These are phyloP conservation scores for Chrysomallon squamiferum DNA, from an alignment of 1,140 invertebrate species.

Conservation along the genomic window DNA sequence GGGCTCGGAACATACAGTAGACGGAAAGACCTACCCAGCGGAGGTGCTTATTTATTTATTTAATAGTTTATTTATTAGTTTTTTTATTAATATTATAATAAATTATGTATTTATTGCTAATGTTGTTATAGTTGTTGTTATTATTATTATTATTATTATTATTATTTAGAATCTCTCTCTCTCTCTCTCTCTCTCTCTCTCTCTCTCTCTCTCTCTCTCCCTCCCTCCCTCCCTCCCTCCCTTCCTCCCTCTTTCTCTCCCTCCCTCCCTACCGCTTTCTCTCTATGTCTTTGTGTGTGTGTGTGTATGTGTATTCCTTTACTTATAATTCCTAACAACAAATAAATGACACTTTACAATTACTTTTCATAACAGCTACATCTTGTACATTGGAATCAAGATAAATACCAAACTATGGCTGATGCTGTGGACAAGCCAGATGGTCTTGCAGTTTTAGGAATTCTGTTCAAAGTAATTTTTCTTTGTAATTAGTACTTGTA, in stretches of 20 bases:
- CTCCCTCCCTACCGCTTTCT: no score
- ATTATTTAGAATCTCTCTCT: not conserved
- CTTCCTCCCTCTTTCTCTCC: not conserved
- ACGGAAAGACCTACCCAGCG: slow-evolving; percentile 84
- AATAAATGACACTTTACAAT: slow-evolving; percentile 38
- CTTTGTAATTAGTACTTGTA: no score
- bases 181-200: slow-evolving; percentile 1
- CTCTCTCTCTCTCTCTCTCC: not conserved
- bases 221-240: not conserved
- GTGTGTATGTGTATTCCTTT: not conserved
- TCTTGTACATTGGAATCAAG: slow-evolving; percentile 45
- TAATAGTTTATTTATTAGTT: no score
- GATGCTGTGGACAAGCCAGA: slow-evolving; percentile 68
- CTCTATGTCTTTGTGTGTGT: no score
- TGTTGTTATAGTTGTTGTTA: no score
- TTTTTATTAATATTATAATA: no score
- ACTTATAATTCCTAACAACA: not conserved
- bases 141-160: no score
- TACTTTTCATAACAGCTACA: slow-evolving; percentile 49
- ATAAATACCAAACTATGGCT: slow-evolving; percentile 50
- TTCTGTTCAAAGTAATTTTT: slow-evolving; percentile 75
- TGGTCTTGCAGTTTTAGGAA: slow-evolving; percentile 75
- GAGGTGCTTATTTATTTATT: slow-evolving; percentile 70
- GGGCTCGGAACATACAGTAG: slow-evolving; percentile 69
- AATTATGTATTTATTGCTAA: no score